phyloP scores from a whole-genome alignment of 2,888 invertebrate genomes.

The Trachelus stipa region DNA sequence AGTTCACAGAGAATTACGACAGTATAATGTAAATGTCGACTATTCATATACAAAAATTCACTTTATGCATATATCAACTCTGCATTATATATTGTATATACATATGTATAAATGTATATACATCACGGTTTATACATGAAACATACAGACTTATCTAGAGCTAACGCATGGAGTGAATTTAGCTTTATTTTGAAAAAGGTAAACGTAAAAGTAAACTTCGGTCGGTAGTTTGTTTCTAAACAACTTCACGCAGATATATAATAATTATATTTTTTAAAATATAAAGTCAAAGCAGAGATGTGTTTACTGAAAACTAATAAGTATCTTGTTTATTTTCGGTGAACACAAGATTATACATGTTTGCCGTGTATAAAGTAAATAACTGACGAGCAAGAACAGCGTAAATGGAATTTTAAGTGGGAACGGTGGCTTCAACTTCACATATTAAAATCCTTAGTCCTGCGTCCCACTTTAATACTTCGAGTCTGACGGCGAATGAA shows the following conservation, averaged over 20 bases:
- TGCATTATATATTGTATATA: background rate
- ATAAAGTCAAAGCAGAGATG: background rate
- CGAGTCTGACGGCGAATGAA: background rate
- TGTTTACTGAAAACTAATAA: background rate
- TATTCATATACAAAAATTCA: background rate
- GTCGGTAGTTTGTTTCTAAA: no score
- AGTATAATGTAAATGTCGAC: background rate
- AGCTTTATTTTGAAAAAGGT: background rate
- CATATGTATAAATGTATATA: no score
- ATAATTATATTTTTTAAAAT: background rate
- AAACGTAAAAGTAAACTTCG: no score
- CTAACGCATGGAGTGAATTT: no score
- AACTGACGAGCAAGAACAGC: background rate
- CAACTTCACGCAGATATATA: background rate
- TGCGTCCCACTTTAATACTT: background rate
- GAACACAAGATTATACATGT: background rate
- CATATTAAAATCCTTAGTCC: background rate
- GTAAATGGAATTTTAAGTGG: background rate
- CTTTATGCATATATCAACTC: background rate
- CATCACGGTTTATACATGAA: background rate
- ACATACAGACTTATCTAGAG: no score
- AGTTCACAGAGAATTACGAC: background rate
- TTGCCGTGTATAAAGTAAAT: background rate
- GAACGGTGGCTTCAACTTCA: background rate
- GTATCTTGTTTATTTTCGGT: background rate